These are phyloP conservation scores for Psephotus haematonotus DNA, from an alignment of 2,113 vertebrate species.

Conservation along the genomic window DNA sequence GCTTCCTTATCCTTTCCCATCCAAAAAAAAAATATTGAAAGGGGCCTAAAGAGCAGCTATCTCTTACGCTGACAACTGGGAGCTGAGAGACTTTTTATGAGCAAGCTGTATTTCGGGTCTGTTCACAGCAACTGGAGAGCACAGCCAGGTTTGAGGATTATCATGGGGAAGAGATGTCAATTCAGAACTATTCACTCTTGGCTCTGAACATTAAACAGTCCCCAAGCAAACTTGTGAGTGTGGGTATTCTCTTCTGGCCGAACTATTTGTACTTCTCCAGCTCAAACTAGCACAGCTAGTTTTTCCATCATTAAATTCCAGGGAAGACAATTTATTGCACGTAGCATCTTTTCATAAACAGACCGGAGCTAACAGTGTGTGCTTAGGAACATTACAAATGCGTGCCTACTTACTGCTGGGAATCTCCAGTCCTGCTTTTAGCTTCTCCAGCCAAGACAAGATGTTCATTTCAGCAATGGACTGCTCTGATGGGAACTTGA, in stretches of 20 bases:
- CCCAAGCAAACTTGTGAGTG: background rate
- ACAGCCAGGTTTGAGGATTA: background rate
- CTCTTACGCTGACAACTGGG: background rate
- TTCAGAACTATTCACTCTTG: background rate
- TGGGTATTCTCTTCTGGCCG: slow-evolving; percentile 25
- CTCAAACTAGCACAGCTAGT: slow-evolving; percentile 11
- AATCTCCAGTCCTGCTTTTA: slow-evolving; percentile 77
- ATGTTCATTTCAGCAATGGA: slow-evolving; percentile 75
- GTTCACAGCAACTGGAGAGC: background rate
- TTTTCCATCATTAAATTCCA: slow-evolving; percentile 65
- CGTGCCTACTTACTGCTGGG: slow-evolving; percentile 79
- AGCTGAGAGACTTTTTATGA: background rate
- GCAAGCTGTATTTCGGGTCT: background rate
- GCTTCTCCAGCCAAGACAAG: slow-evolving; percentile 83
- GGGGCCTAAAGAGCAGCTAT: background rate
- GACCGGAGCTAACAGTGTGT: background rate
- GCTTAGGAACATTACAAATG: background rate
- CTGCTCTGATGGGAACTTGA: slow-evolving; percentile 81
- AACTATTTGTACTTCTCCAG: slow-evolving; percentile 55
- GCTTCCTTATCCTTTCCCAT: background rate
- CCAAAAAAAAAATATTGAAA: background rate
- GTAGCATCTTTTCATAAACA: slow-evolving; percentile 24
- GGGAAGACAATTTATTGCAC: slow-evolving; percentile 37
- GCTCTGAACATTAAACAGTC: slow-evolving; percentile 29
- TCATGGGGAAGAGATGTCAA: background rate